Evolutionary conservation across 1,140 invertebrate genomes (phyloP).

Genomic region (Zaprionus lachaisei): DNA sequence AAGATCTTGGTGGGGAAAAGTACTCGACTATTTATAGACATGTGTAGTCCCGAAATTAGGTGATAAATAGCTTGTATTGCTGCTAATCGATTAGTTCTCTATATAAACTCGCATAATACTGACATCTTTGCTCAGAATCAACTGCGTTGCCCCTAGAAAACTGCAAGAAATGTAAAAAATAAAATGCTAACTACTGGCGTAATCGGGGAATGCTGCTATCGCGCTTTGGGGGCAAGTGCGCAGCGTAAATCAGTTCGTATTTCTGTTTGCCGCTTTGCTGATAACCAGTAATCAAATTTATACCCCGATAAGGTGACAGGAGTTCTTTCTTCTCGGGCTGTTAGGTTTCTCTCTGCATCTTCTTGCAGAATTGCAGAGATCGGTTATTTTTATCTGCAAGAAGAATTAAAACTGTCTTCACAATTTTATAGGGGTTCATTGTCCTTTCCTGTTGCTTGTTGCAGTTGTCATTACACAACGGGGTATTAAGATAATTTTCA

Average conservation of each 20-base stretch:
- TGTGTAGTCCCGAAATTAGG: not conserved
- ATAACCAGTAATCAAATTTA: conserved; percentile 49
- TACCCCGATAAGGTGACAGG: conserved; percentile 44
- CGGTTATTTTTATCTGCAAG: not conserved
- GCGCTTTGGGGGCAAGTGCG: conserved; percentile 22
- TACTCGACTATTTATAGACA: not conserved
- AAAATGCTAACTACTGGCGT: conserved; percentile 24
- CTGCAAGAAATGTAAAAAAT: conserved; percentile 7
- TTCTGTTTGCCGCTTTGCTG: conserved; percentile 39
- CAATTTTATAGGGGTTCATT: not conserved
- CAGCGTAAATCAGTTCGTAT: conserved; percentile 48
- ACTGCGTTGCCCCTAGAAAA: not conserved
- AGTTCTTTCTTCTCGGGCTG: conserved; percentile 18
- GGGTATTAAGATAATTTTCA: not conserved
- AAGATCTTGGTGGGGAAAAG: not conserved
- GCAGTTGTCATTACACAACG: too few species aligned
- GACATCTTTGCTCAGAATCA: not conserved
- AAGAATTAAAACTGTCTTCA: not conserved
- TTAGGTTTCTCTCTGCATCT: not conserved
- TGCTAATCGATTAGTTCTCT: not conserved
- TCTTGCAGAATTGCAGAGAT: not conserved
- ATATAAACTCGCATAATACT: not conserved
- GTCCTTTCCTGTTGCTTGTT: not conserved
- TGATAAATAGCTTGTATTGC: conserved; percentile 2
- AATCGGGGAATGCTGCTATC: conserved; percentile 39